Evolutionary conservation across 2,888 invertebrate genomes (phyloP), one percentile per base, ranked within the genome.

Genomic region (Diogma glabrata): DNA sequence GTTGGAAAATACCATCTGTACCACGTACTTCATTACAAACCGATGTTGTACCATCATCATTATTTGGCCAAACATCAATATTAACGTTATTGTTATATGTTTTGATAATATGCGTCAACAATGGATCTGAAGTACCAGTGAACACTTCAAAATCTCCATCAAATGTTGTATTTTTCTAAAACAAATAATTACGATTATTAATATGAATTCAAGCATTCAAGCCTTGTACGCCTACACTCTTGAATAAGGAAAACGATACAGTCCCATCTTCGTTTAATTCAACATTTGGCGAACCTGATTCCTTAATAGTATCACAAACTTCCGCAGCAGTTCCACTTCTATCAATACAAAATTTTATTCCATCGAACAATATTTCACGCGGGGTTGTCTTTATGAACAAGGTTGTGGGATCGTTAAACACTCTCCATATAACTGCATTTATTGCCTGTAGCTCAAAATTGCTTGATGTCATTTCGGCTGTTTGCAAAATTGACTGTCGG

Each of bases 21-120:
- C 84, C 85, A 45, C 77, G 77, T 57, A 87, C 74, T 64, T 73
- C 73, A 62, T 84, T 82, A 60, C 87, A 86, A 1, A 70, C 60
- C 2, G 75, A 75, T 2, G 69, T 65, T 46, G 63, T 63, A 8
- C 7, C 7, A 2, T 16, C 3, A 14, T 9, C 26, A 24, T 22
- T 5, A 6, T n/a, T 22, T 9, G 67, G 63, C 73, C 77, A 77
- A 46, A 66, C 62, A 2, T 64, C 57, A 20, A 78, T 63, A 49
- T 67, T 61, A 1, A 67, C 58, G 1, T 65, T 61, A 2, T 65
- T 67, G 46, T 76, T 70, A 56, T 72, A 76, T 12, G 65, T 63
- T 17, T 71, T 62, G 30, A 82, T 74, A 43, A 70, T 64, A 17
- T 75, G 75, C 12, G 79, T 64, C 50, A 72, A 63, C 28, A 60